These are phyloP conservation scores for Eretmochelys imbricata DNA, from an alignment of 2,113 vertebrate genomes.

Conservation along the genomic window DNA sequence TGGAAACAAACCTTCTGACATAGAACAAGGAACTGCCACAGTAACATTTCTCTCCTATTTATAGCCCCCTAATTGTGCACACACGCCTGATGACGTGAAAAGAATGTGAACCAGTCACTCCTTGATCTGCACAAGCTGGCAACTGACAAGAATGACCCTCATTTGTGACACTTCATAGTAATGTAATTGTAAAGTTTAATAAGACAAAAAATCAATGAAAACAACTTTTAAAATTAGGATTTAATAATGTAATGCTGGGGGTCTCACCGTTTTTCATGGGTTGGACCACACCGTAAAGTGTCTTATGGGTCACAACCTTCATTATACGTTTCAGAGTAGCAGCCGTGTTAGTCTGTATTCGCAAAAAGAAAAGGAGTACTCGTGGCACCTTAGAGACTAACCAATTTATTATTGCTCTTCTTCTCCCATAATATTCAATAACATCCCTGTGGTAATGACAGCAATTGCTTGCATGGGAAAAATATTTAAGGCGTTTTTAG, in stretches of 20 bases:
- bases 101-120: too few species aligned
- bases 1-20: not conserved
- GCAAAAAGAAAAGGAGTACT: too few species aligned
- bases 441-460: conserved; percentile 22
- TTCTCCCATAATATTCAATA: conserved; percentile 24
- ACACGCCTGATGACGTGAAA: not conserved
- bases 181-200: conserved; percentile 50
- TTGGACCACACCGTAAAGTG: conserved; percentile 7
- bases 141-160: too few species aligned
- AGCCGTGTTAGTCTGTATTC: too few species aligned
- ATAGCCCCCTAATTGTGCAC: not conserved
- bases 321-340: not conserved
- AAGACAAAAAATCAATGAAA: conserved; percentile 44
- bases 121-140: too few species aligned
- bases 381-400: too few species aligned
- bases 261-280: not conserved
- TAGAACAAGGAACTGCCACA: not conserved
- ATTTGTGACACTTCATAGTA: too few species aligned
- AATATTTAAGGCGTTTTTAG: conserved; percentile 50
- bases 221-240: conserved; percentile 56
- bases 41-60: not conserved
- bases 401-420: not conserved
- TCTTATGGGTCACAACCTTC: conserved; percentile 9
- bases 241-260: conserved; percentile 51
- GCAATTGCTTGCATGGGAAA: conserved; percentile 29